Conservation (phyloP, 2,113 vertebrate genomes). For the Poeciliopsis retropinna region DNA sequence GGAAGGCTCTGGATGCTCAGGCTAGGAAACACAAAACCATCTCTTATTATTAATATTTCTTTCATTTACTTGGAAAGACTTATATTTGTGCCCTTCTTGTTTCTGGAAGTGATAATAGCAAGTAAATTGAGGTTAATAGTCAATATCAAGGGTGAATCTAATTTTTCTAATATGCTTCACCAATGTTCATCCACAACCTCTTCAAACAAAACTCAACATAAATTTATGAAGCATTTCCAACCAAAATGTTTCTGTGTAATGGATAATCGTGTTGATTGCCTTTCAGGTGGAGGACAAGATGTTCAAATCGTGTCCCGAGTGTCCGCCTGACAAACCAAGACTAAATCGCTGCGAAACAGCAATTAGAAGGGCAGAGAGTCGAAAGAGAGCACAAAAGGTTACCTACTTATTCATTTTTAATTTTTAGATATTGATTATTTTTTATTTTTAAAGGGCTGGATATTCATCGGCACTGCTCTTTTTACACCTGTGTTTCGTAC, state of each 20-base stretch:
- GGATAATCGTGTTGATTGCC: too few relatives aligned
- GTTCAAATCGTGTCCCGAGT: conserved; percentile 51
- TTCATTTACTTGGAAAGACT: background rate
- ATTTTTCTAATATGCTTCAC: too few relatives aligned
- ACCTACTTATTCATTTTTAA: background rate
- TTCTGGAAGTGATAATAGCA: too few relatives aligned
- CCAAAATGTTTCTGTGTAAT: too few relatives aligned
- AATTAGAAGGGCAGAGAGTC: conserved; percentile 47
- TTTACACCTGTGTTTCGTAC: background rate
- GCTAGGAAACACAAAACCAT: background rate
- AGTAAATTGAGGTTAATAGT: too few relatives aligned
- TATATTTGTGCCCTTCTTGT: too few relatives aligned
- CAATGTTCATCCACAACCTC: too few relatives aligned
- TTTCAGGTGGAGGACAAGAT: conserved; percentile 74
- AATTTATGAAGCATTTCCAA: too few relatives aligned
- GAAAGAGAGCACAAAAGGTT: conserved; percentile 65
- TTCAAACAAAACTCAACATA: too few relatives aligned
- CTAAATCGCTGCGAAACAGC: conserved; percentile 68
- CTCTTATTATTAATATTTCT: background rate
- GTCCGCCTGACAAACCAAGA: conserved; percentile 56
- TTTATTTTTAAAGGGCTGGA: background rate
- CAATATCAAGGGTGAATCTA: too few relatives aligned
- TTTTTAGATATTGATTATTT: background rate
- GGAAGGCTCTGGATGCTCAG: too few relatives aligned
- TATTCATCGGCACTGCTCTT: background rate